A percentile compares a stretch with the other conserved stretches of the same genome.
Evolutionary conservation across 2,797 vertebrate species (phyloP).

Genomic region (Heliangelus exortis): DNA sequence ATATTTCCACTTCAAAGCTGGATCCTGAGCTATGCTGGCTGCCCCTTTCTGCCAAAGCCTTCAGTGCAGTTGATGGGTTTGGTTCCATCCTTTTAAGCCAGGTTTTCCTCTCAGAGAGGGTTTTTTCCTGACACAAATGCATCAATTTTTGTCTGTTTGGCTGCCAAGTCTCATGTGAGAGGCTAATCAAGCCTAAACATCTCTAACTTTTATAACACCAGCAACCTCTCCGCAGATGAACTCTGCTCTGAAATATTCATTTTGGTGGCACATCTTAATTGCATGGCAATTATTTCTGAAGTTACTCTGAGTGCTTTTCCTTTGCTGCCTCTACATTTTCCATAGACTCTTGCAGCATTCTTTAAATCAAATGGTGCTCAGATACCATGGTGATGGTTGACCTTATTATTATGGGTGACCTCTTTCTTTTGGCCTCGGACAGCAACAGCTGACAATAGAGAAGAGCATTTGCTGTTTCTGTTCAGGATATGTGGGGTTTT

Average conservation of each 20-base stretch:
- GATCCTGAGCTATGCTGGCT: background rate
- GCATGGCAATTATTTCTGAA: slow-evolving; percentile 67
- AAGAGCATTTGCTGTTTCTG: background rate
- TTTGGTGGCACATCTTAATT: slow-evolving; percentile 65
- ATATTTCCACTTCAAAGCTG: background rate
- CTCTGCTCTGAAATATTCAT: slow-evolving; percentile 56
- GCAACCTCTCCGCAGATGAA: background rate
- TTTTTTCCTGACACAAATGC: background rate
- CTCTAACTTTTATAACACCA: slow-evolving; percentile 13
- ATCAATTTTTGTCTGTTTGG: background rate
- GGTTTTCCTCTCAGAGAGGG: background rate
- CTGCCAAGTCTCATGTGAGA: background rate
- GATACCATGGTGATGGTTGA: slow-evolving; percentile 73
- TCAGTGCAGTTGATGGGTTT: background rate
- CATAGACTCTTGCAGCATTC: slow-evolving; percentile 54
- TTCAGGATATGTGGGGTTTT: background rate
- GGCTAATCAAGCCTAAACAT: background rate
- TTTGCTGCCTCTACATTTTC: slow-evolving; percentile 48
- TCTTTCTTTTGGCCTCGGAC: slow-evolving; percentile 56
- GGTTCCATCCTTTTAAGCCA: background rate
- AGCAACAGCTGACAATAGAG: slow-evolving; percentile 49
- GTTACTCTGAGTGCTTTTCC: slow-evolving; percentile 53
- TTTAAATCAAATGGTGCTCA: slow-evolving; percentile 64
- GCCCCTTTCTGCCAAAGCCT: background rate
- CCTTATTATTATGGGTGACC: slow-evolving; percentile 67